Base-by-base conservation (phyloP, 2,888 invertebrate species). In the Cremastinae sp. region DNA sequence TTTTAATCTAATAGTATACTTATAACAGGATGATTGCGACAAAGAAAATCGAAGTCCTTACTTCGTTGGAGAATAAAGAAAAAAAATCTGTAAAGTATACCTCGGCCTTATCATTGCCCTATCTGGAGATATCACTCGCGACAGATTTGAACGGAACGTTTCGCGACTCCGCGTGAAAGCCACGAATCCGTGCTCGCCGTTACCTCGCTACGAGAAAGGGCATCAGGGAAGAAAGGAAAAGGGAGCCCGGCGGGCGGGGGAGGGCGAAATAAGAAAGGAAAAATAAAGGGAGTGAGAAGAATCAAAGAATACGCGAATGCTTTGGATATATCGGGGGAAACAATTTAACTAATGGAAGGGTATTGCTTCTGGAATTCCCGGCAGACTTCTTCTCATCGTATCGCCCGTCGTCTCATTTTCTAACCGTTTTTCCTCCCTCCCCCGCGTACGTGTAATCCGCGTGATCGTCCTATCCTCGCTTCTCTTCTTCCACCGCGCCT, bases 301-400 rank as follows among this genome's bases (percentile, higher is more conserved):
- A 77, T 80, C 71, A 81, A 75, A 82, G 82, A 81, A 81, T 79
- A 81, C 78, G 79, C 71, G 74, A 45, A 65, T 54, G 41, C 38
- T 58, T 28, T 34, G 62, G 73, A 81, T 83, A 82, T 82, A 80
- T 54, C 45, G 61, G 80, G 80, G 76, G 81, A 86, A 87, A 88
- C 87, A 87, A 88, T 88, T 88, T 87, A 87, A 87, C 88, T 88
- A 88, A 88, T 88, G 88, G 88, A 87, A 77, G 77, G 69, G 69
- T 73, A 85, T 86, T 83, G 84, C 83, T 81, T 73, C 74, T 78
- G 79, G 79, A 78, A 74, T 71, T 69, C 69, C 74, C 74, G 70
- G 59, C 70, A 74, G 74, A 70, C 64, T 70, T 70, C 69, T 76
- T 28, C 38, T 47, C 38, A 28, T 18, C 66, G 61, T 54, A 51